These are phyloP conservation scores for Leptothorax acervorum DNA, from an alignment of 2,888 invertebrate genomes.

Conservation along the genomic window DNA sequence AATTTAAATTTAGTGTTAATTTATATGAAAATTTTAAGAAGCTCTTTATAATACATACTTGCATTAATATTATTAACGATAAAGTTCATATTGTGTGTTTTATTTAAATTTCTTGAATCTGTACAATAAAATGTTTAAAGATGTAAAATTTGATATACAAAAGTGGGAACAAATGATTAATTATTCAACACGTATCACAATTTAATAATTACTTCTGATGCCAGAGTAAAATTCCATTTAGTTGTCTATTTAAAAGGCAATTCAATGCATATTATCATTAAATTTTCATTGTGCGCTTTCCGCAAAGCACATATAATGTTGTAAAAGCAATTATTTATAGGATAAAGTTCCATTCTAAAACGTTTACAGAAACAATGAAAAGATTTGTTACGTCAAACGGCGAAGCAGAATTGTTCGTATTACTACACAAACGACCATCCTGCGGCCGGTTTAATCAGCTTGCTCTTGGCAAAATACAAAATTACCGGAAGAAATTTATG, in stretches of 20 bases:
- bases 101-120: background rate
- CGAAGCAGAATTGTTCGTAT: background rate
- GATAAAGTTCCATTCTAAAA: background rate
- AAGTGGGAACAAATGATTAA: background rate
- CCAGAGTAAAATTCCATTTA: background rate
- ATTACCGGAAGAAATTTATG: slow-evolving; percentile 3
- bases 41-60: background rate
- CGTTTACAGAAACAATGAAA: background rate
- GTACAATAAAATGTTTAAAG: background rate
- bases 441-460: slow-evolving; percentile 2
- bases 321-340: background rate
- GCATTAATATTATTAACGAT: background rate
- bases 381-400: background rate
- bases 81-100: background rate
- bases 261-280: background rate
- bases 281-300: background rate
- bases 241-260: background rate
- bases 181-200: background rate
- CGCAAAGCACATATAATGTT: background rate
- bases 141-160: background rate
- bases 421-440: background rate
- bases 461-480: slow-evolving; percentile 7
- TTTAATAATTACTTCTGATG: background rate
- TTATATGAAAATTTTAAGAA: slow-evolving; percentile 6
- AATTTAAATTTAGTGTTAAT: slow-evolving; percentile 29